Percentiles rank a stretch among this genome's conserved stretches.
phyloP scores from a whole-genome alignment of 2,113 vertebrate species.

The Mobula birostris region DNA sequence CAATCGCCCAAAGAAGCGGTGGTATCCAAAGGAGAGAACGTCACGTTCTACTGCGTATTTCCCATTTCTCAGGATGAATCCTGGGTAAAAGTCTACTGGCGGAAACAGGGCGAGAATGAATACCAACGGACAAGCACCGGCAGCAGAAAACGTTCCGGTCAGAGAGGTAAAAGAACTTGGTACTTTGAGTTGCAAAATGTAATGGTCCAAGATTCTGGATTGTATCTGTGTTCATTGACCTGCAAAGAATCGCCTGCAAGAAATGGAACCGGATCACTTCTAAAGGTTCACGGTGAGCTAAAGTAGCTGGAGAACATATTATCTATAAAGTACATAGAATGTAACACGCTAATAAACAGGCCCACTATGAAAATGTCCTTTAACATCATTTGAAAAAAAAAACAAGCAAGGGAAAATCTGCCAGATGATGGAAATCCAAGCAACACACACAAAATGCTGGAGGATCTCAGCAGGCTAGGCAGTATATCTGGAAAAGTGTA shows the following conservation, averaged over 20 bases:
- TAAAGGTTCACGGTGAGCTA: neutral
- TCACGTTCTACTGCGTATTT: neutral
- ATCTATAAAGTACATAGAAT: too few relatives aligned
- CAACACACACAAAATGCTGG: too few relatives aligned
- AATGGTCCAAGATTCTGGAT: neutral
- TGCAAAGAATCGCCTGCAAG: neutral
- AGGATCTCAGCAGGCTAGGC: too few relatives aligned
- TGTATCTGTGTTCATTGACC: neutral
- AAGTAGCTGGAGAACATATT: neutral
- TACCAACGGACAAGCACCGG: neutral
- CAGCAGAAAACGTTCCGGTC: neutral
- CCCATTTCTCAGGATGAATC: neutral
- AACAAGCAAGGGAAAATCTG: too few relatives aligned
- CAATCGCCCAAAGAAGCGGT: neutral
- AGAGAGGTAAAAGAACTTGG: neutral
- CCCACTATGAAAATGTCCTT: too few relatives aligned
- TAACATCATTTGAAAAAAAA: too few relatives aligned
- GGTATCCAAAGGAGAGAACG: neutral
- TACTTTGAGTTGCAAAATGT: neutral
- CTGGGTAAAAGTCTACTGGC: neutral
- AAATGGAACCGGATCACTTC: conserved; percentile 7
- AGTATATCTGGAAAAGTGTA: too few relatives aligned
- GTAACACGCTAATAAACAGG: too few relatives aligned
- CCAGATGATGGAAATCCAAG: too few relatives aligned
- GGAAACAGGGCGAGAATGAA: neutral